phyloP scores from a whole-genome alignment of 2,113 vertebrate species.

The Gorsachius goisagi region DNA sequence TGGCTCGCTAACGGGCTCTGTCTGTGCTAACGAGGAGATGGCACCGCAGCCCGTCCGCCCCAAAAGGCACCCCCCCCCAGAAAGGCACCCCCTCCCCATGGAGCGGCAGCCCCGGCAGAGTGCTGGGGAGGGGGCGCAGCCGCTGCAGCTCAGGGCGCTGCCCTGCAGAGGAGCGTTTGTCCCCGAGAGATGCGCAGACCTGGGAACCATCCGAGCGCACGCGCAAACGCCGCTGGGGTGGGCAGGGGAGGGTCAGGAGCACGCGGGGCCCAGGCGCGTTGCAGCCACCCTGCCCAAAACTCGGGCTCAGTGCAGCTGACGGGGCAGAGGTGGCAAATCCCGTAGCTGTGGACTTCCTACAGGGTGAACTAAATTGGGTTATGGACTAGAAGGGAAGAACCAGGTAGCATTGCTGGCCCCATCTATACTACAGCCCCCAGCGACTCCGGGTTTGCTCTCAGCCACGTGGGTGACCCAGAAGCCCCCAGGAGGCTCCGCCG shows the following conservation, averaged over 20 bases:
- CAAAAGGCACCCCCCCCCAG: not conserved
- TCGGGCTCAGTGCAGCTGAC: rapidly evolving
- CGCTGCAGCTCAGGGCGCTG: not conserved
- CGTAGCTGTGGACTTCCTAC: not conserved
- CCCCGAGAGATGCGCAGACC: not conserved
- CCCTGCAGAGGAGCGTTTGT: rapidly evolving
- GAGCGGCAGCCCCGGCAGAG: rapidly evolving
- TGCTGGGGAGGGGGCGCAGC: not conserved
- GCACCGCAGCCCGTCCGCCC: not conserved
- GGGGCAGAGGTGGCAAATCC: not conserved
- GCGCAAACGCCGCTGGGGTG: not conserved
- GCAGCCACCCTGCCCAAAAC: not conserved
- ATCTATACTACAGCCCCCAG: not conserved
- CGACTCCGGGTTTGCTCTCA: not conserved
- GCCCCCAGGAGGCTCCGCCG: not conserved
- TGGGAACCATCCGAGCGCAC: not conserved
- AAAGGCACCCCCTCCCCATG: not conserved
- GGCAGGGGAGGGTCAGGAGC: not conserved
- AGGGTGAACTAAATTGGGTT: not conserved
- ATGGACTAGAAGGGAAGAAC: not conserved
- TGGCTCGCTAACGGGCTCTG: not conserved
- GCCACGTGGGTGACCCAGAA: not conserved
- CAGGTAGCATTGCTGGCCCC: not conserved
- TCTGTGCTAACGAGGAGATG: rapidly evolving
- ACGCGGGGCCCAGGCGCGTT: rapidly evolving